Base-by-base conservation (phyloP, 2,113 vertebrate species). In the Pristiophorus japonicus region DNA sequence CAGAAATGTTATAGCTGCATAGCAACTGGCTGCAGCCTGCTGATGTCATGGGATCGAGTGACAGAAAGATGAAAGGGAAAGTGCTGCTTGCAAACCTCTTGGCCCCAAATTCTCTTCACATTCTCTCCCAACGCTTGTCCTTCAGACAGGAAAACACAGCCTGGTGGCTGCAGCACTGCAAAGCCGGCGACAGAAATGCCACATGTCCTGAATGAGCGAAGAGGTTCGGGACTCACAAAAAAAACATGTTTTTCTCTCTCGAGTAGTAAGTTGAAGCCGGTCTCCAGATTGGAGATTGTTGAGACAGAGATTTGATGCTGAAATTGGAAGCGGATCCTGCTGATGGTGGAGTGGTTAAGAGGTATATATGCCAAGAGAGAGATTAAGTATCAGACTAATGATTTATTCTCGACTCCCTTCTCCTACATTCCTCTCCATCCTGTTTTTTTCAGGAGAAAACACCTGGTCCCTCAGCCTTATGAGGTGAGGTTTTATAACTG, bases 271-370 rank as follows among this genome's bases (percentile, higher is more conserved):
- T 97, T 20, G 96, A 97, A 97, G 97, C 97, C 97, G 96, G 97
- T 97, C 97, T 97, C 97, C 98, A 98, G 98, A 98, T 98, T 98
- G 98, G 97, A 98, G 97, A 98, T 98, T 98, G 98, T 98, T 98
- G 98, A 98, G 98, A 98, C 98, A 98, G 98, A 98, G 98, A 98
- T 97, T 98, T 97, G 98, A 97, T 96, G 97, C 97, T 98, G 98
- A 97, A 98, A 98, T 96, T 96, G 96, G 98, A 98, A 97, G 97
- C 97, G 96, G 96, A 90, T 97, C 97, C 97, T 98, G 97, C 98
- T 97, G 97, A 97, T 97, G 97, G 97, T 97, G 97, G 97, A 96
- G 97, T 97, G 98, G 98, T 98, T 98, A 98, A 97, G 97, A 97
- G 97, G 97, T 97, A 97, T 97, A 97, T 96, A 96, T 97, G 98